Base-by-base conservation (phyloP, 2,888 invertebrate genomes). In the Apamea epomidion region DNA sequence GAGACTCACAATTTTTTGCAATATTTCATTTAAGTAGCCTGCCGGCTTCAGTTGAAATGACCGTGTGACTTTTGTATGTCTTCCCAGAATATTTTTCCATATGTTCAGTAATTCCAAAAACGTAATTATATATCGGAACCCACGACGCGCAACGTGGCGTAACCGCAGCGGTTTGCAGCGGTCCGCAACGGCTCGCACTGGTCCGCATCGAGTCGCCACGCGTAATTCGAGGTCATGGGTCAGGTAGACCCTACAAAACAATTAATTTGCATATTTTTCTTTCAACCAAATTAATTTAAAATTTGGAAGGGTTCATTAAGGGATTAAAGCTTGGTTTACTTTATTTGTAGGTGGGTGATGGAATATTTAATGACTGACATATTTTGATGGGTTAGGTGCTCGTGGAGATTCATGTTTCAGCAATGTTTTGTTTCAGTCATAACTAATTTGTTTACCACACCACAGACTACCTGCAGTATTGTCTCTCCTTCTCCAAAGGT, bases 221-320 rank as follows among this genome's bases (percentile, higher is more conserved):
- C 77, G 81, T 85, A 74, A 85, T 82, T 85, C 82, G 82, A 78
- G 81, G 71, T 37, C 42, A 67, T 14, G 74, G 89, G 81, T 87
- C 85, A 91, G 82, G 80, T 83, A 74, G 81, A 77, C 83, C 83
- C 76, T 21, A 51, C 77, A 78, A 58, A 82, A 82, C 85, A 83
- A 87, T 89, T 90, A 85, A 91, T 91, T 90, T 88, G 83, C 87
- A 90, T 90, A 88, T 91, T 91, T 90, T 90, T 87, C 89, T 87
- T 77, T 69, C 68, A 70, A 74, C 79, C 74, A 81, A 81, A 85
- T 90, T 85, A 86, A 90, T 90, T 90, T 78, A 80, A 85, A 90
- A 88, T 86, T 88, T 73, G 64, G 58, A 74, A 74, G 75, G 83
- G 78, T 88, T 87, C 78, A 90, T 85, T 84, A 83, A 76, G 80